Base-by-base conservation (phyloP, 1,140 invertebrate species). In the Proales similis region DNA sequence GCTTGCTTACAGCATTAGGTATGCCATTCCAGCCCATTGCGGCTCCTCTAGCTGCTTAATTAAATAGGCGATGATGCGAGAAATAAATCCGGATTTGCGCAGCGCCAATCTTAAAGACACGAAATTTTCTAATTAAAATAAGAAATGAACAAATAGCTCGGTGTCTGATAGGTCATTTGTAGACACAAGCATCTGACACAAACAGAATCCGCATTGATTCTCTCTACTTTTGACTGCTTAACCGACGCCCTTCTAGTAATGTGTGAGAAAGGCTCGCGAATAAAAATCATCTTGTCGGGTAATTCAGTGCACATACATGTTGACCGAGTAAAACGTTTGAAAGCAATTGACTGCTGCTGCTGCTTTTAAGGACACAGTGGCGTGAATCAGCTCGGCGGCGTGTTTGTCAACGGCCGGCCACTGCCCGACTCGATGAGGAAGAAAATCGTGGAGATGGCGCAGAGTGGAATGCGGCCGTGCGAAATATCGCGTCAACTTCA, bases 401-500 rank as follows among this genome's bases (percentile, higher is more conserved):
- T 90, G 4, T 94, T 93, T 75, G 89, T 92, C 7, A 92, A 92
- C 71, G 87, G 87, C 4, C 78, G 88, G 67, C 88, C 88, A 2
- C 72, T 91, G 36, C 87, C 87, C 3, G 88, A 88, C 72, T 81
- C 81, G 4, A 85, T 88, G 4, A 78, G 87, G 38, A 77, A 86
- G 67, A 78, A 86, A 14, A 94, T 94, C 64, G 88, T 94, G 9
- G 89, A 94, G 73, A 76, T 95, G 48, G 88, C 90, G 2, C 87
- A 91, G 65, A 75, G 90, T 4, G 90, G 90, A 14, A 90, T 93
- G 46, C 77, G 88, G 66, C 90, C 90, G 1, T 94, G 91, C 73
- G 90, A 94, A 76, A 95, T 95, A 61, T 89, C 86, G n/a, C 79
- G 91, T 27, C 88, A 93, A 73, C 78, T 95, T 39, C 81, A 89